These are phyloP conservation scores for Cichlasoma orientale DNA, from an alignment of 2,797 vertebrate genomes.

Conservation along the genomic window DNA sequence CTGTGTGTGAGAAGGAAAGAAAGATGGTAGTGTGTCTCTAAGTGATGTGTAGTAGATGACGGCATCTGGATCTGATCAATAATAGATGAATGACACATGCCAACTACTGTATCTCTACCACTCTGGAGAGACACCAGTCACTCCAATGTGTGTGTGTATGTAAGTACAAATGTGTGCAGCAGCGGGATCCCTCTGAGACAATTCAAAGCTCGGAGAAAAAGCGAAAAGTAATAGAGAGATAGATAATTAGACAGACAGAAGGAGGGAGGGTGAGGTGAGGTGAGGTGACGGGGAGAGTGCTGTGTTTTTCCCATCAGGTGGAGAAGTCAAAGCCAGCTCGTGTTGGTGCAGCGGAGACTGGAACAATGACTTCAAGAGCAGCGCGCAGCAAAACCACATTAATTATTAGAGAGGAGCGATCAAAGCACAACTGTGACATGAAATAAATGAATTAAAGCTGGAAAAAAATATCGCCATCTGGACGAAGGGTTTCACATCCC, in stretches of 20 bases:
- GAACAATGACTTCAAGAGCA: constrained; percentile 81
- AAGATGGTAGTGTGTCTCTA: constrained; percentile 54
- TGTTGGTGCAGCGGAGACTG: constrained; percentile 63
- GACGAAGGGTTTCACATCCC: constrained; percentile 68
- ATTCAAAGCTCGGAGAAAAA: constrained; percentile 63
- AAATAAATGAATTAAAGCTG: constrained; percentile 80
- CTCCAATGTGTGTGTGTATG: constrained; percentile 18
- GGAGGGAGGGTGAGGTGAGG: constrained; percentile 15
- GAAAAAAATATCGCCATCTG: constrained; percentile 78
- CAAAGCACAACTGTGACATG: constrained; percentile 81
- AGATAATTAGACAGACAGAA: constrained; percentile 41
- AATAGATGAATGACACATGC: constrained; percentile 81
- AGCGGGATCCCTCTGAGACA: constrained; percentile 56
- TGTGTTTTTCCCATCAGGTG: constrained; percentile 73
- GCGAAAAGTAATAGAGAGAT: constrained; percentile 47
- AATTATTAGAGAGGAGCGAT: constrained; percentile 81
- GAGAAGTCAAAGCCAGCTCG: constrained; percentile 71
- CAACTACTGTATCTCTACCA: constrained; percentile 69
- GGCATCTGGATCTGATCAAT: constrained; percentile 81
- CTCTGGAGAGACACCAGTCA: constrained; percentile 62
- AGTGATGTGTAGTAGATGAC: constrained; percentile 72
- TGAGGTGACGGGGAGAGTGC: neutral
- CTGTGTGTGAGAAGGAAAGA: constrained; percentile 1
- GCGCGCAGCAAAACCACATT: constrained; percentile 70
- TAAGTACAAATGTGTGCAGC: constrained; percentile 35